Base-by-base conservation (phyloP, 2,113 vertebrate species). In the Hippocampus barbouri region DNA sequence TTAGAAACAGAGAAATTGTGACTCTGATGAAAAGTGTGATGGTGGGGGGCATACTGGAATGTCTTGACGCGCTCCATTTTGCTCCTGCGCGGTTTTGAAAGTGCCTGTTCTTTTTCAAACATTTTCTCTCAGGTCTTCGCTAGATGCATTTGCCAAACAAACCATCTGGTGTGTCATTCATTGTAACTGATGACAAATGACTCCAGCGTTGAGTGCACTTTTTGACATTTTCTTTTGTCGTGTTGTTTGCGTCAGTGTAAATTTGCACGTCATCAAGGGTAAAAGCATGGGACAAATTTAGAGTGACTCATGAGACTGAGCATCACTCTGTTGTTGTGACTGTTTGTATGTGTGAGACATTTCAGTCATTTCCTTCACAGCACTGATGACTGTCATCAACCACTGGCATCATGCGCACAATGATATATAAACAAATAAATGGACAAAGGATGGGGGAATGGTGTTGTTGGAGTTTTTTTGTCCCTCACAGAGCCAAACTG, bases 81-180 rank as follows among this genome's bases (percentile, higher is more conserved):
- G 34, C 34, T 25, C n/a, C 54, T 23, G 54, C 8, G n/a, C 23
- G 54, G 11, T 8, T 61, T 61, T 61, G 56, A 47, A 45, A 43
- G 34, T 23, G 21, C 11, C 40, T 2, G 40, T n/a, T 4, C 21
- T 23, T 64, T 63, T 40, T 10, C 21, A 8, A 21, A 63, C 34
- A 63, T 16, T 34, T 27, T 21, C 60, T 21, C 9, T 8, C 20
- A 21, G 61, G 34, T 9, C 27, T 23, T 65, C 12, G 15, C 40
- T 16, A 14, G 21, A 45, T 14, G 63, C 38, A 45, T 65, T 45
- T 65, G 40, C 45, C 63, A 43, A 45, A 8, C 64, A 66, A 66
- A 66, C 41, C 64, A 66, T 66, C 64, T 66, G 64, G 64, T 27
- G 64, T 47, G 64, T 47, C 27, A 61, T 34, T 61, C 30, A 18